A percentile compares a stretch with the other conserved stretches of the same genome.
Evolutionary conservation across 2,797 vertebrate genomes (phyloP).

Genomic region (Nasua narica): DNA sequence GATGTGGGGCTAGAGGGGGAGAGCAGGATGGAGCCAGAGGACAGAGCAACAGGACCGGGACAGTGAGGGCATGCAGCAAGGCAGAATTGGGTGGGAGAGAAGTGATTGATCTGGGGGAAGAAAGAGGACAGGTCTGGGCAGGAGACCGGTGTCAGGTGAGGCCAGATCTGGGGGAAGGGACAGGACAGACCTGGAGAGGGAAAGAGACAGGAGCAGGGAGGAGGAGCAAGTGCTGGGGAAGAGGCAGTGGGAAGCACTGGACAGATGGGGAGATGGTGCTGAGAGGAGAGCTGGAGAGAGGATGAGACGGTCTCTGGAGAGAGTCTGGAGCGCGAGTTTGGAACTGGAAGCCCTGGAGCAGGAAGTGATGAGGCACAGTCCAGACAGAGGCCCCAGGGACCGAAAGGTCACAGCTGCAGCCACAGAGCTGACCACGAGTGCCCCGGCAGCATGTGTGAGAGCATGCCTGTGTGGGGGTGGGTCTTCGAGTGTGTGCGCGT

Average conservation of each 20-base stretch:
- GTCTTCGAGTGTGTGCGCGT: conserved; percentile 21
- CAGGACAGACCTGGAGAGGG: conserved; percentile 70
- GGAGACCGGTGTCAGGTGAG: conserved; percentile 27
- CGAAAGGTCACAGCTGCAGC: conserved; percentile 74
- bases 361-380: conserved; percentile 72
- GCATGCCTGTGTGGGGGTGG: conserved; percentile 63
- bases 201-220: conserved; percentile 58
- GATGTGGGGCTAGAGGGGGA: conserved; percentile 66
- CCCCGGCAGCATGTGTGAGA: conserved; percentile 70
- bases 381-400: conserved; percentile 76
- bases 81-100: conserved; percentile 5
- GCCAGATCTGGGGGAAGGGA: conserved; percentile 36
- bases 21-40: conserved; percentile 62
- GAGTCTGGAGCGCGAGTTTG: conserved; percentile 77
- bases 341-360: conserved; percentile 74
- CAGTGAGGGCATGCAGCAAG: conserved; percentile 45
- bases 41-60: conserved; percentile 43
- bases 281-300: conserved; percentile 71
- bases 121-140: conserved; percentile 63
- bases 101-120: conserved; percentile 28
- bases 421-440: conserved; percentile 68
- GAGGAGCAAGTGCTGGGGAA: conserved; percentile 46
- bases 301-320: conserved; percentile 72
- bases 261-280: conserved; percentile 66
- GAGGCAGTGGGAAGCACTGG: conserved; percentile 40